Conservation (phyloP, 1,140 invertebrate genomes). For the Parasteatoda tepidariorum region DNA sequence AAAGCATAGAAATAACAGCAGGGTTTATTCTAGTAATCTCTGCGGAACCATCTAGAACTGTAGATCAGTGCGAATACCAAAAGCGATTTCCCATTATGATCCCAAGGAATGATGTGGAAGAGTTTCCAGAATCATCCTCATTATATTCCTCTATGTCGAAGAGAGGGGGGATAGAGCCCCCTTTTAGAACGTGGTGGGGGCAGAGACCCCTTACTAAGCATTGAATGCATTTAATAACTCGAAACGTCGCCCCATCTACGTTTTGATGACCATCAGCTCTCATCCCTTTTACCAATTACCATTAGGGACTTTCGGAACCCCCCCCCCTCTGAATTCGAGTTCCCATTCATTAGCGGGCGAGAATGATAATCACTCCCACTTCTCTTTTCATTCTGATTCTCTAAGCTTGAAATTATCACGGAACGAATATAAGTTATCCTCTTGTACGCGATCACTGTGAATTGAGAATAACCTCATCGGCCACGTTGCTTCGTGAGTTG, state of each 20-base stretch:
- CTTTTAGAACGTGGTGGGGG: neutral
- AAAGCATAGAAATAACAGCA: neutral
- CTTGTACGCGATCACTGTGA: neutral
- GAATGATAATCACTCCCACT: neutral
- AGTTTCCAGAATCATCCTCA: neutral
- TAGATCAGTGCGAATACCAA: neutral
- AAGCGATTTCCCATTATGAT: neutral
- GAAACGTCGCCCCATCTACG: conserved; percentile 3
- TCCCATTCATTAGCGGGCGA: conserved; percentile 9
- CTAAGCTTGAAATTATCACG: conserved; percentile 6
- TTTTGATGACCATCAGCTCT: conserved; percentile 9
- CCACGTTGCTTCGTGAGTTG: neutral
- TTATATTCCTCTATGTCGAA: neutral
- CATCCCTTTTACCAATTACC: neutral
- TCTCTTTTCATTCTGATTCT: neutral
- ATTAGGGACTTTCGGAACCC: neutral
- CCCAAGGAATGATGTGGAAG: neutral
- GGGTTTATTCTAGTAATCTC: neutral
- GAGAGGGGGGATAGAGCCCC: neutral
- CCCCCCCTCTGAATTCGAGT: neutral
- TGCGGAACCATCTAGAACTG: neutral
- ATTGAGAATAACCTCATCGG: no score
- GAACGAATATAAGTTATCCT: neutral
- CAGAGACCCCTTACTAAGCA: neutral
- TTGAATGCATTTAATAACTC: conserved; percentile 19